Conservation (phyloP, 2,888 invertebrate species). For the Steromphala cineraria region DNA sequence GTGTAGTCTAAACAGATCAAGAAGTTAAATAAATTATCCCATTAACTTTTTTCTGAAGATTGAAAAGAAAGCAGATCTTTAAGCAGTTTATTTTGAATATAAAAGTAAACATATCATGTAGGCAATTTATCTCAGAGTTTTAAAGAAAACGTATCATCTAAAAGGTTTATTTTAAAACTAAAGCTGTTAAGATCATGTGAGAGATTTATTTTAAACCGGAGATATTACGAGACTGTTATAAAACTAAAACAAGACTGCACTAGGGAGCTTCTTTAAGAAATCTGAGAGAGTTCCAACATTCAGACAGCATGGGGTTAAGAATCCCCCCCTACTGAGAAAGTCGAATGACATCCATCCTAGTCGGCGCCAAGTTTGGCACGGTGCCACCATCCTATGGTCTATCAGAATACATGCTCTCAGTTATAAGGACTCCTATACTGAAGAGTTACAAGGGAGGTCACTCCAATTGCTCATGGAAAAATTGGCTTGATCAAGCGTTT, state of each 20-base stretch:
- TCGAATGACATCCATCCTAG: background rate
- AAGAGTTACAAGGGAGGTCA: background rate
- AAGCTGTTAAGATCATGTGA: no score
- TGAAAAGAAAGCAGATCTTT: no score
- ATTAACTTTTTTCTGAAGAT: no score
- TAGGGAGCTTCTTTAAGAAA: background rate
- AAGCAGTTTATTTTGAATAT: no score
- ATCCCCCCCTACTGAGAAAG: background rate
- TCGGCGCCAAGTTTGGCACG: background rate
- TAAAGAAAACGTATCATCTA: no score
- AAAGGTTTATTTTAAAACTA: no score
- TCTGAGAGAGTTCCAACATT: background rate
- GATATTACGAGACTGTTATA: background rate
- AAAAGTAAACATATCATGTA: no score
- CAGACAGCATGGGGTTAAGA: background rate
- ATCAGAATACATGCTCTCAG: background rate
- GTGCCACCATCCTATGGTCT: background rate
- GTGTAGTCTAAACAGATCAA: no score
- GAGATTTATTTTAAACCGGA: background rate
- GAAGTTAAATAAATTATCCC: no score
- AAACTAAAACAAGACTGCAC: background rate
- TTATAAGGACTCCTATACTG: background rate
- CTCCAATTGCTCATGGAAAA: background rate
- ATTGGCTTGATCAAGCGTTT: no score
- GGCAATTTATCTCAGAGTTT: no score